A percentile compares a stretch with the other conserved stretches of the same genome.
phyloP scores from a whole-genome alignment of 1,140 invertebrate genomes.

The Heliothis virescens region DNA sequence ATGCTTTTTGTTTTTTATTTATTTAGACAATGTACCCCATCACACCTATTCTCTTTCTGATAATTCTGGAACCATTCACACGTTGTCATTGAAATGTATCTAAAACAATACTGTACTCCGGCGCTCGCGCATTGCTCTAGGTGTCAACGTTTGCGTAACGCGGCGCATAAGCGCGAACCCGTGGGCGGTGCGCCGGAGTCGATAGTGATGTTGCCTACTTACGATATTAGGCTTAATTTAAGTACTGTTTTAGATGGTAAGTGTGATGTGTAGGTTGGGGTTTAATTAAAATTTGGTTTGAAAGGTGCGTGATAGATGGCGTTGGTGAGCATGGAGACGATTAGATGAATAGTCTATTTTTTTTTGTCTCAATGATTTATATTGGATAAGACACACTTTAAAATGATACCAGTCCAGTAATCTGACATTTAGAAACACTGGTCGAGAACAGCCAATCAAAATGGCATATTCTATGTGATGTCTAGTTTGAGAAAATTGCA shows the following conservation, averaged over 20 bases:
- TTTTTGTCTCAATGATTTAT: too few relatives aligned
- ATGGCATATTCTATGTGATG: too few relatives aligned
- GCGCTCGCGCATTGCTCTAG: slow-evolving; percentile 25
- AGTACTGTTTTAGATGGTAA: neutral
- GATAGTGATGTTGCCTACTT: slow-evolving; percentile 8
- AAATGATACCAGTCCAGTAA: neutral
- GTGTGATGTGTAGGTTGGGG: too few relatives aligned
- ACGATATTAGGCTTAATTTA: neutral
- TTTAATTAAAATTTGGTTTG: neutral
- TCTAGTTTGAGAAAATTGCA: too few relatives aligned
- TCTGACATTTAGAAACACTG: neutral
- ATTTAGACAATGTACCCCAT: too few relatives aligned
- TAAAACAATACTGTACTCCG: slow-evolving; percentile 25
- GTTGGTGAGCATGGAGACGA: neutral
- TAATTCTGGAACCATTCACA: slow-evolving; percentile 11
- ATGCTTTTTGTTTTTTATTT: too few relatives aligned
- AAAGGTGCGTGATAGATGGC: neutral
- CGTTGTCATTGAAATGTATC: slow-evolving; percentile 3
- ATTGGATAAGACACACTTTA: neutral
- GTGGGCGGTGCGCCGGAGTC: slow-evolving; percentile 43
- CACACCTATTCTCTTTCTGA: neutral
- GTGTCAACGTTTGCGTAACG: slow-evolving; percentile 33
- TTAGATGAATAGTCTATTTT: too few relatives aligned
- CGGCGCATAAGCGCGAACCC: slow-evolving; percentile 39
- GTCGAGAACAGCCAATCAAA: too few relatives aligned